These are phyloP conservation scores for Lymantria monacha DNA, from an alignment of 2,888 invertebrate species.

Conservation along the genomic window DNA sequence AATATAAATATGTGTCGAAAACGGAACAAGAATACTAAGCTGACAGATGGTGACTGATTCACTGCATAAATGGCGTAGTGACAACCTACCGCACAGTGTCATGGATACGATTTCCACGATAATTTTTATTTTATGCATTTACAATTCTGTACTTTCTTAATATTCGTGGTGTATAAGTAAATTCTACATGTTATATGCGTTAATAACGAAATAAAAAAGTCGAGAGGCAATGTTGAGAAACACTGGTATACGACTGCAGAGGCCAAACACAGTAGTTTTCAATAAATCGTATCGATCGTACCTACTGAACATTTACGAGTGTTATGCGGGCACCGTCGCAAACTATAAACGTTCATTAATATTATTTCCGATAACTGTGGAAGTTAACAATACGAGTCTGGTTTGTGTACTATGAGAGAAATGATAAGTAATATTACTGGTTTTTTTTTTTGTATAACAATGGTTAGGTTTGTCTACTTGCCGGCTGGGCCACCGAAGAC, in stretches of 20 bases:
- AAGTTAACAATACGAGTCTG: conserved; percentile 34
- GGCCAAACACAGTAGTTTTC: conserved; percentile 20
- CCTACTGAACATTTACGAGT: conserved; percentile 2
- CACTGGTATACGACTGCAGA: conserved; percentile 1
- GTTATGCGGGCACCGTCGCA: conserved; percentile 20
- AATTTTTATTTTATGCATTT: too few species aligned
- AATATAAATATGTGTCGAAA: too few species aligned
- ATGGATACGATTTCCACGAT: too few species aligned
- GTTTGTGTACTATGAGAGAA: conserved; percentile 29
- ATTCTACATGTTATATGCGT: too few species aligned
- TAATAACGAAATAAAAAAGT: too few species aligned
- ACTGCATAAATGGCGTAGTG: too few species aligned
- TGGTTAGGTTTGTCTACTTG: conserved; percentile 21
- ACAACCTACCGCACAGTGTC: too few species aligned
- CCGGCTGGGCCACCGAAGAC: too few species aligned
- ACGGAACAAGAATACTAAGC: too few species aligned
- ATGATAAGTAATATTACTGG: conserved; percentile 26
- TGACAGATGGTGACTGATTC: too few species aligned
- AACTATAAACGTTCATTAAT: conserved; percentile 43
- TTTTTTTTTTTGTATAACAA: not conserved
- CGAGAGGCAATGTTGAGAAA: conserved; percentile 8
- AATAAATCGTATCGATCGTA: conserved; percentile 22
- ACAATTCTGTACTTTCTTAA: too few species aligned
- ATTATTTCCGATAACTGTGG: conserved; percentile 43
- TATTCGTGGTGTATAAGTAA: too few species aligned